Percentiles rank a stretch among this genome's conserved stretches.
Conservation (phyloP, 2,888 invertebrate species). For the Argyresthia albistria region DNA sequence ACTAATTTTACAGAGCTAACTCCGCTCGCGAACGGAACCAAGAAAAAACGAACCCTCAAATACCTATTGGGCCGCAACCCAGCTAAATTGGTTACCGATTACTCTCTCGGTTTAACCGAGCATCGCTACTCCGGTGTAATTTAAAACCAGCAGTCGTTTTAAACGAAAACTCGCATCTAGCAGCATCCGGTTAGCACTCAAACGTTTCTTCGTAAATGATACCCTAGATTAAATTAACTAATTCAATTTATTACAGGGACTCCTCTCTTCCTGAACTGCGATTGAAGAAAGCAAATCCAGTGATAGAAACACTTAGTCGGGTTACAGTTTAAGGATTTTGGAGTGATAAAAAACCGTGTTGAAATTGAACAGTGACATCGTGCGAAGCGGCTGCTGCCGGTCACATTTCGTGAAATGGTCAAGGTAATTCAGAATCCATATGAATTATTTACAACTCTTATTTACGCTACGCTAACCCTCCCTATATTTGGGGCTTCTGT, state of each 20-base stretch:
- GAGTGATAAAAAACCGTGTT: slow-evolving; percentile 33
- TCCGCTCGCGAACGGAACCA: slow-evolving; percentile 40
- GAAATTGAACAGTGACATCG: slow-evolving; percentile 33
- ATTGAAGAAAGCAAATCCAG: slow-evolving; percentile 39
- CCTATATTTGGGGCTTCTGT: slow-evolving; percentile 54
- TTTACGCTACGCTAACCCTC: slow-evolving; percentile 60
- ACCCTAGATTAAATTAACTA: slow-evolving; percentile 11
- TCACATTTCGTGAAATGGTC: slow-evolving; percentile 67
- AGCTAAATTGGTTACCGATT: slow-evolving; percentile 60
- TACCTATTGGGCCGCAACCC: slow-evolving; percentile 31
- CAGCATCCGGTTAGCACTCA: not conserved
- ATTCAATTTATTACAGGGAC: slow-evolving; percentile 57
- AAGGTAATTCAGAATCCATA: slow-evolving; percentile 59
- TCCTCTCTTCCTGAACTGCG: slow-evolving; percentile 54
- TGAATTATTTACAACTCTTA: slow-evolving; percentile 58
- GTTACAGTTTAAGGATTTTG: slow-evolving; percentile 25
- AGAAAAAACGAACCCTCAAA: slow-evolving; percentile 33
- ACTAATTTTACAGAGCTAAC: slow-evolving; percentile 66
- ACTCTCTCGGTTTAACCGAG: slow-evolving; percentile 47
- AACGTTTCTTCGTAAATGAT: no score
- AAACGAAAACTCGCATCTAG: slow-evolving; percentile 2
- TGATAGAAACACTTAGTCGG: slow-evolving; percentile 28
- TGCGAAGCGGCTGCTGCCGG: slow-evolving; percentile 33
- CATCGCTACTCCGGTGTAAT: slow-evolving; percentile 2
- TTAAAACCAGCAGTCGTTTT: slow-evolving; percentile 3